Evolutionary conservation across 2,888 invertebrate species (phyloP).

Genomic region (Trilocha varians): DNA sequence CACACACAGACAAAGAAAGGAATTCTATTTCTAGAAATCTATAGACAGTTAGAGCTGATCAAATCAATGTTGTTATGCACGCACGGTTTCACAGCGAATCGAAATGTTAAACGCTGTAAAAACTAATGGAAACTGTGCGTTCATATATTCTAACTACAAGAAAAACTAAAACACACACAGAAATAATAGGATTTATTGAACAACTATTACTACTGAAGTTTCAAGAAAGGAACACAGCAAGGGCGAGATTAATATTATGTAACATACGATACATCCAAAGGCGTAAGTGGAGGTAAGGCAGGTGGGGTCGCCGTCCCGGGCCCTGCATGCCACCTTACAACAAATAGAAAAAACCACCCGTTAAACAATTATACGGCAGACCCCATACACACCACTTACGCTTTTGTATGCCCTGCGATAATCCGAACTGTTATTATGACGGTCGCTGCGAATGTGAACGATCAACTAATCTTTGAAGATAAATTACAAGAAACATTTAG

Average conservation of each 20-base stretch:
- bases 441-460: conserved; percentile 1
- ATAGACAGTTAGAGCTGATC: too few species aligned
- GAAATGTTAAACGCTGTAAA: too few species aligned
- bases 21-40: too few species aligned
- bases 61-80: too few species aligned
- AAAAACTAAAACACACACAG: too few species aligned
- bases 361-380: conserved; percentile 52
- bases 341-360: conserved; percentile 66
- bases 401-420: conserved; percentile 57
- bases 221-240: conserved; percentile 1
- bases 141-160: too few species aligned
- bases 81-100: too few species aligned
- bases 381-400: conserved; percentile 70
- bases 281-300: conserved; percentile 74
- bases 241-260: conserved; percentile 9
- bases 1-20: too few species aligned
- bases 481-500: too few species aligned
- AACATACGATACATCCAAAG: conserved; percentile 75
- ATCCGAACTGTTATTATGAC: conserved; percentile 3
- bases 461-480: neutral
- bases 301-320: conserved; percentile 71
- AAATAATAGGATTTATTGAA: neutral
- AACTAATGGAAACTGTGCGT: too few species aligned
- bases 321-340: conserved; percentile 72
- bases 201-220: neutral